Evolutionary conservation across 2,888 invertebrate species (phyloP).

Genomic region (Pterostichus madidus): DNA sequence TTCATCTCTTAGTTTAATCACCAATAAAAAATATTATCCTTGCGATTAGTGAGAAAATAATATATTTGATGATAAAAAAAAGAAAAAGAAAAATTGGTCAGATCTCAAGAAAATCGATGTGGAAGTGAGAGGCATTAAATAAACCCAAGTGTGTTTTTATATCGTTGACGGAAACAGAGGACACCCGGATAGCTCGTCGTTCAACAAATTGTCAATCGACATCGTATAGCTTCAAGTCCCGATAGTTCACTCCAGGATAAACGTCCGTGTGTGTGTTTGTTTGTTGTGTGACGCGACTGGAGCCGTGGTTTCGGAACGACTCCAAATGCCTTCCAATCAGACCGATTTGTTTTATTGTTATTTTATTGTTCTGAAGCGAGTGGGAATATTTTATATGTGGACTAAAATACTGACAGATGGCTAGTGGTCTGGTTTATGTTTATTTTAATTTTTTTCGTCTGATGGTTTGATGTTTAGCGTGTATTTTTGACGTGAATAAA

Average conservation of each 20-base stretch:
- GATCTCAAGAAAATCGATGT: background rate
- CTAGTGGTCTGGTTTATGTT: background rate
- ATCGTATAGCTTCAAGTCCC: background rate
- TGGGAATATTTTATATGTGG: constrained; percentile 10
- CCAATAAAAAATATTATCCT: too few species aligned
- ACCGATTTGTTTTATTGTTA: constrained; percentile 41
- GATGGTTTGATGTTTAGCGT: too few species aligned
- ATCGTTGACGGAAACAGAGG: constrained; percentile 28
- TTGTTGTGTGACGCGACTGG: background rate
- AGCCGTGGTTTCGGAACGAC: background rate
- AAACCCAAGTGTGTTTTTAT: constrained; percentile 28
- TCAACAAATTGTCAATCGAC: constrained; percentile 8
- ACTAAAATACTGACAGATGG: constrained; percentile 6
- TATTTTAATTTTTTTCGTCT: background rate
- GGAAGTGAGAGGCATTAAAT: constrained; percentile 23
- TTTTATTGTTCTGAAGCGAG: constrained; percentile 20
- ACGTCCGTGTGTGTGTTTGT: background rate
- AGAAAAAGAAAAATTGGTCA: constrained; percentile 7
- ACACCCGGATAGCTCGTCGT: constrained; percentile 29
- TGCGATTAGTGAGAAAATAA: too few species aligned
- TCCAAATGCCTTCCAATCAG: constrained; percentile 39
- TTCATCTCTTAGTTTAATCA: too few species aligned
- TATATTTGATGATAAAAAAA: background rate
- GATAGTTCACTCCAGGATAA: background rate
- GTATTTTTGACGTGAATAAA: background rate